These are phyloP conservation scores for Falco punctatus DNA, from an alignment of 2,113 vertebrate species.

Conservation along the genomic window DNA sequence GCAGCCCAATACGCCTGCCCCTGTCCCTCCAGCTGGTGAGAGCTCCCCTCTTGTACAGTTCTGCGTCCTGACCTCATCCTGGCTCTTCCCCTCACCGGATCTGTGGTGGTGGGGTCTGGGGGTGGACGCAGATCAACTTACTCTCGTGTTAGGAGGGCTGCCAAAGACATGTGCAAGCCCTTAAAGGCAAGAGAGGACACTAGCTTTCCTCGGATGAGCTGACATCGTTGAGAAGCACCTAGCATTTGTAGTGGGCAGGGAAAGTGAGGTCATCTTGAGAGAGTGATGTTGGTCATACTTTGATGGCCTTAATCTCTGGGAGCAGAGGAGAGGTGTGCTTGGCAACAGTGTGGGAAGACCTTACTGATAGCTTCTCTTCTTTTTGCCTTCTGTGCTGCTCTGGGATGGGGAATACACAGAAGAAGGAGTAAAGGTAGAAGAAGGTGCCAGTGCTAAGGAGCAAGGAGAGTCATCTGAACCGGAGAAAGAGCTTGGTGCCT, in stretches of 20 bases:
- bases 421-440: slow-evolving; percentile 83
- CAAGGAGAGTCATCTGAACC: slow-evolving; percentile 76
- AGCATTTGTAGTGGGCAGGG: not conserved
- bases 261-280: not conserved
- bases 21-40: slow-evolving; percentile 78
- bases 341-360: not conserved
- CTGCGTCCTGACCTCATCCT: slow-evolving; percentile 50
- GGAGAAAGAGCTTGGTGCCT: slow-evolving; percentile 79
- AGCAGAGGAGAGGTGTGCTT: not conserved
- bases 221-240: not conserved
- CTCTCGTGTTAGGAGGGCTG: slow-evolving; percentile 80
- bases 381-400: not conserved
- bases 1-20: slow-evolving; percentile 92
- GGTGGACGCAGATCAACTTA: slow-evolving; percentile 73
- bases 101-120: slow-evolving; percentile 51
- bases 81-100: slow-evolving; percentile 43
- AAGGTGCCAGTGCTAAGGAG: slow-evolving; percentile 74
- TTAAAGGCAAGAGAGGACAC: slow-evolving; percentile 86
- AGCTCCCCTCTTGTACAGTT: not conserved
- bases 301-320: not conserved
- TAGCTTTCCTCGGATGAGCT: not conserved
- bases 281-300: not conserved
- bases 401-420: slow-evolving; percentile 55
- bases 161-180: slow-evolving; percentile 68
- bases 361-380: not conserved